Evolutionary conservation across 2,797 vertebrate genomes (phyloP).

Genomic region (Alca torda): DNA sequence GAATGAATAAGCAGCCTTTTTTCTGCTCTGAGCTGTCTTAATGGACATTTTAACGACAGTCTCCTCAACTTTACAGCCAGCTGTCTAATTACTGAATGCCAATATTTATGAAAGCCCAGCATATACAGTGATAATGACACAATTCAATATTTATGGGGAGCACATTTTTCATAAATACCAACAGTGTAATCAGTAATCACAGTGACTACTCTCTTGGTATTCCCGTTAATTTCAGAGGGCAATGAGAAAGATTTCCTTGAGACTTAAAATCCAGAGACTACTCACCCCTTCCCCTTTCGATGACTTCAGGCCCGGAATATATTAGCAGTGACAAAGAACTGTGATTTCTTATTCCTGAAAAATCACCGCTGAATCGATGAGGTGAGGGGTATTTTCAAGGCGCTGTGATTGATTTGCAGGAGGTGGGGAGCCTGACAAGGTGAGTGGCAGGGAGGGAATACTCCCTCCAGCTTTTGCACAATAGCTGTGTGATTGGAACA

Average conservation of each 20-base stretch:
- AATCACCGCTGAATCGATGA: neutral
- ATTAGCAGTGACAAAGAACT: neutral
- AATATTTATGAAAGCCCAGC: neutral
- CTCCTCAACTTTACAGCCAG: neutral
- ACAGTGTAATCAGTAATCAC: neutral
- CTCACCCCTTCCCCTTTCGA: rapidly evolving
- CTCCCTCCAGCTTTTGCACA: neutral
- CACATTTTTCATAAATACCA: neutral
- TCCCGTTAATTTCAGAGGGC: neutral
- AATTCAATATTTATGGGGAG: neutral
- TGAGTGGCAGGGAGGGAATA: neutral
- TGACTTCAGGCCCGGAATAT: neutral
- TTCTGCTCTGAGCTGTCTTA: neutral
- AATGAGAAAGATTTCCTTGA: neutral
- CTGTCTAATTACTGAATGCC: constrained; percentile 7
- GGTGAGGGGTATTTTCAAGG: neutral
- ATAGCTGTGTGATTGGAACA: neutral
- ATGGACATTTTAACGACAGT: neutral
- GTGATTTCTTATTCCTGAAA: neutral
- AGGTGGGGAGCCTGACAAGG: neutral
- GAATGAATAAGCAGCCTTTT: neutral
- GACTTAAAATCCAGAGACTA: neutral
- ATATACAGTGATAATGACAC: neutral
- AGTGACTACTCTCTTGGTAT: neutral
- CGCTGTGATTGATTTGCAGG: neutral